These are phyloP conservation scores for Stomatorhinus walkeri DNA, from an alignment of 2,797 vertebrate species.

Conservation along the genomic window DNA sequence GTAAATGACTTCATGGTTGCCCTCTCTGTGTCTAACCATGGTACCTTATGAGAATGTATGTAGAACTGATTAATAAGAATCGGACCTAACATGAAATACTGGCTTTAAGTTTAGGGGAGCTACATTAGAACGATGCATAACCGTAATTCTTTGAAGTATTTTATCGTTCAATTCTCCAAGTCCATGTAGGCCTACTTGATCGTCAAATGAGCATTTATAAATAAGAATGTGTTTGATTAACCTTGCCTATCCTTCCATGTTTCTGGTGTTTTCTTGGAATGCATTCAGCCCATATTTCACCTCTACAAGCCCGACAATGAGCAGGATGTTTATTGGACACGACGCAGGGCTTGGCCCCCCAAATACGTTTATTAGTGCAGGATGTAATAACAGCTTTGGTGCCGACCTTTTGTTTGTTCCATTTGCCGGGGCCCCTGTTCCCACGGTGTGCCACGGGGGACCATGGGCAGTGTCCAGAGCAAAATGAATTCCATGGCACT, in stretches of 20 bases:
- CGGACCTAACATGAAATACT: not conserved
- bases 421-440: constrained; percentile 36
- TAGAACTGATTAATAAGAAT: not conserved
- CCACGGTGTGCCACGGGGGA: constrained; percentile 42
- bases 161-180: not conserved
- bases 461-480: constrained; percentile 7
- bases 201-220: not conserved
- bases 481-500: constrained; percentile 29
- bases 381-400: constrained; percentile 45
- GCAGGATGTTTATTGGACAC: constrained; percentile 43
- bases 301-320: constrained; percentile 11
- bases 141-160: not conserved
- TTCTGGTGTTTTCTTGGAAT: not conserved
- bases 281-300: constrained; percentile 1
- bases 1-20: not conserved
- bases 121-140: not conserved
- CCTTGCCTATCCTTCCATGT: not conserved
- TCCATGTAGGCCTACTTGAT: not conserved
- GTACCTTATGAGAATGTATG: not conserved
- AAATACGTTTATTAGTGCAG: constrained; percentile 48
- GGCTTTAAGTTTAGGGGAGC: not conserved
- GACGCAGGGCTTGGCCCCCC: constrained; percentile 41
- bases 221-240: not conserved
- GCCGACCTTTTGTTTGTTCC: constrained; percentile 36
- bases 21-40: not conserved